Evolutionary conservation across 1,140 invertebrate genomes (phyloP), one percentile per base, ranked within the genome.

Genomic region (Lepidurus apus): DNA sequence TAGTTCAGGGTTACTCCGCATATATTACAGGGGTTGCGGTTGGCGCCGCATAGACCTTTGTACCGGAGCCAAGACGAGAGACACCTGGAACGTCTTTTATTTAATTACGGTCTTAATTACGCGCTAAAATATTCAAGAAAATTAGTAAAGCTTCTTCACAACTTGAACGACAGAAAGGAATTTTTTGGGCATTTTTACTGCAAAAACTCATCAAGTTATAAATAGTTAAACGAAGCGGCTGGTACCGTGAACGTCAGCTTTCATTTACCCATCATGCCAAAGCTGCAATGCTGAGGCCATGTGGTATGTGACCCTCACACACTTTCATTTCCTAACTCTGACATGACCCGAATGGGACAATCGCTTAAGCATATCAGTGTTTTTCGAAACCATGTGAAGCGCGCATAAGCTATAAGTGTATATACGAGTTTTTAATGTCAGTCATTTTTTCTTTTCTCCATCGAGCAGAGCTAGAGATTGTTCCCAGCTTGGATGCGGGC

Each of bases 11-110:
- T 65, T 65, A 65, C 53, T 13, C 53, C 53, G 53, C 53, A 65
- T 65, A 65, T 65, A 65, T 65, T 65, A 65, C 53, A 65, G 53
- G 53, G 53, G 53, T 65, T 65, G 53, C 45, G 45, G 53, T 65
- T 65, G 53, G 53, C 53, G 53, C 53, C 53, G 53, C 21, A n/a
- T 65, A 21, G 53, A 17, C 53, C 53, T 65, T 65, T 65, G 53
- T 65, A 65, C 53, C 53, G 13, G 17, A 21, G 53, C 53, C 53
- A 65, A 65, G 17, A 21, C 21, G 34, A 34, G 34, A 65, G 13
- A 65, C 53, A 65, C 53, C 53, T 65, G 53, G 53, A 65, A 34
- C 21, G 0, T 65, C 21, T 65, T 13, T 65, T 3, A 65, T n/a
- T 65, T 65, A 65, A 65, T 65, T 65, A 17, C 4, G 7, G 17